Conservation (phyloP, 1,140 invertebrate genomes). For the Orchestia grillus region DNA sequence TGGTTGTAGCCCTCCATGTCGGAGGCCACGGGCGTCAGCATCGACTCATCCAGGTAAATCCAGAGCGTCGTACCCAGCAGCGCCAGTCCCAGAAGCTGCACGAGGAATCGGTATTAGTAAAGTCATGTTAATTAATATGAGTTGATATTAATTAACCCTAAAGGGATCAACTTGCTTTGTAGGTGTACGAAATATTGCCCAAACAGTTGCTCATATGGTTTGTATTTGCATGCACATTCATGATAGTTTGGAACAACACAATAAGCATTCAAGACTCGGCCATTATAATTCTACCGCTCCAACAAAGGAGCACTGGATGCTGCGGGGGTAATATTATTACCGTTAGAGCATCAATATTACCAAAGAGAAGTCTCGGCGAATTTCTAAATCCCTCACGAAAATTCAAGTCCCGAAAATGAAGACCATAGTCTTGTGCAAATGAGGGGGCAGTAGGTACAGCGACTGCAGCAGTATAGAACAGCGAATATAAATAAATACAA, state of each 20-base stretch:
- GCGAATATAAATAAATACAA: background rate
- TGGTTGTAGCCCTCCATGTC: constrained; percentile 80
- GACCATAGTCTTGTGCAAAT: background rate
- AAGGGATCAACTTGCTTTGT: too few relatives aligned
- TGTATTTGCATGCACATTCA: too few relatives aligned
- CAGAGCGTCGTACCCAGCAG: constrained; percentile 80
- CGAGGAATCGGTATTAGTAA: background rate
- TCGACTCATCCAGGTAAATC: constrained; percentile 82
- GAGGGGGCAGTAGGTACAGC: background rate
- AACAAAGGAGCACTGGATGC: too few relatives aligned
- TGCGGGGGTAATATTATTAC: too few relatives aligned
- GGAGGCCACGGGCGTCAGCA: constrained; percentile 80
- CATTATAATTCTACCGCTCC: too few relatives aligned
- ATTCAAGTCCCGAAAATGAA: background rate
- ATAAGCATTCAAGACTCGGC: too few relatives aligned
- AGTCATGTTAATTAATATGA: too few relatives aligned
- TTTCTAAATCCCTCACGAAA: background rate
- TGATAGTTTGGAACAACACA: too few relatives aligned
- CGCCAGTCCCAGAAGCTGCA: constrained; percentile 81
- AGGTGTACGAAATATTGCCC: too few relatives aligned
- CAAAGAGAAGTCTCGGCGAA: background rate
- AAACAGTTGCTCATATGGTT: too few relatives aligned
- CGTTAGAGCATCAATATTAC: background rate
- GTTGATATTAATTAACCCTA: too few relatives aligned
- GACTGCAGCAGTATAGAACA: background rate